Evolutionary conservation across 1,140 invertebrate species (phyloP), one percentile per base, ranked within the genome.

Genomic region (Philotrypesis tridentata): DNA sequence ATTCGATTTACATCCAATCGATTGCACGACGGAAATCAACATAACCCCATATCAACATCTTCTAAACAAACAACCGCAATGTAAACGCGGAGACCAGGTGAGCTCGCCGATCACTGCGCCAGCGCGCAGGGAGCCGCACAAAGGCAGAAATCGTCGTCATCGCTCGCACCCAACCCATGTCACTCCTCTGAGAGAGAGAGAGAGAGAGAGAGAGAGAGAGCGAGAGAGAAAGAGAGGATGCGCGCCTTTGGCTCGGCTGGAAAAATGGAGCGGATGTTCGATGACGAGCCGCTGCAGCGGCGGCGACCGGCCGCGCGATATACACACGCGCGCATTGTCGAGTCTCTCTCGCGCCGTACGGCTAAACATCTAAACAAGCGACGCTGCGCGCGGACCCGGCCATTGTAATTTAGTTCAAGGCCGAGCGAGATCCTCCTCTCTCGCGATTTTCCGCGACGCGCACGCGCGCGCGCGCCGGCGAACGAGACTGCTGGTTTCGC

Each of bases 331-430:
- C 78, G 70, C 61, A 72, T 73, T 60, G 48, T 70, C 63, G 29
- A 17, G 73, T 70, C n/a, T n/a, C n/a, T n/a, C n/a, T n/a, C 63
- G 33, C 27, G 65, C 72, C 40, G 75, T 71, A 33, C 48, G 78
- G 79, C 84, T 87, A 87, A 87, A 85, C 86, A 87, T 85, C 87
- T 85, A 86, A 87, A 87, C 86, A 87, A 87, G 84, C 78, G 74
- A 33, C 37, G 68, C 43, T 29, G 37, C 67, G 75, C 25, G 65
- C 77, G 68, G 65, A 55, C 81, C 79, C 83, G 68, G 83, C 72
- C 78, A 74, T 79, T 85, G 84, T 87, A 88, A 88, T 87, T 88
- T 87, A 82, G 87, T 84, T 87, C 85, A 88, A 87, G 87, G 86
- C 84, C 86, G 83, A 21, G 61, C 14, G 25, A n/a, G 61, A 63